Evolutionary conservation across 1,140 invertebrate species (phyloP).

Genomic region (Vanessa atalanta): DNA sequence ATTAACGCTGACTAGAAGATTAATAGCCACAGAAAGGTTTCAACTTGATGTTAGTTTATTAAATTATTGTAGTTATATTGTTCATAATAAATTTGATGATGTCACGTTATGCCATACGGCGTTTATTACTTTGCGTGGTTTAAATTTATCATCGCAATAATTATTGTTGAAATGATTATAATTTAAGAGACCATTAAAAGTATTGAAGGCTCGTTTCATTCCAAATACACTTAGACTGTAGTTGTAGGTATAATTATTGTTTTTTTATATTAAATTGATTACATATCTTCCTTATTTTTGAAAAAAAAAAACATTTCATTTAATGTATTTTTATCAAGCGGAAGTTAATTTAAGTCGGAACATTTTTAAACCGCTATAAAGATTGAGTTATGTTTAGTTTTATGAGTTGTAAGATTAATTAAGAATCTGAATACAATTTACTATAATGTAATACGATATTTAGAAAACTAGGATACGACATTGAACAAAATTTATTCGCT

Average conservation of each 20-base stretch:
- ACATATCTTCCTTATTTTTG: too few relatives aligned
- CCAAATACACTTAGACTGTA: background rate
- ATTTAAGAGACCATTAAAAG: conserved; percentile 15
- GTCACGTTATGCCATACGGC: conserved; percentile 21
- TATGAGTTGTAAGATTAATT: background rate
- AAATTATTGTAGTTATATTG: background rate
- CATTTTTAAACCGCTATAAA: too few relatives aligned
- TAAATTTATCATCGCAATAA: conserved; percentile 21
- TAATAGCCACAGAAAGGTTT: conserved; percentile 2
- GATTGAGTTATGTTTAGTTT: background rate
- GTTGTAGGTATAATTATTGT: background rate
- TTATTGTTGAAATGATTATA: conserved; percentile 16
- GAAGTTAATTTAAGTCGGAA: too few relatives aligned
- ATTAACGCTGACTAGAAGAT: conserved; percentile 3
- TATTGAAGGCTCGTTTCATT: conserved; percentile 3
- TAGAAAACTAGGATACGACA: background rate
- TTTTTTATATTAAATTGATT: too few relatives aligned
- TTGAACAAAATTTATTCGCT: background rate
- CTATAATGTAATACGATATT: background rate
- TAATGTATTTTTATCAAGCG: too few relatives aligned
- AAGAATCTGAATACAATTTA: too few relatives aligned
- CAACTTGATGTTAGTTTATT: conserved; percentile 12
- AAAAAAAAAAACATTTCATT: too few relatives aligned
- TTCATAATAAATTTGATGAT: conserved; percentile 13
- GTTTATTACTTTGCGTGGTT: conserved; percentile 15